Conservation (phyloP, 2,888 invertebrate species). For the Leptopilina syphax region DNA sequence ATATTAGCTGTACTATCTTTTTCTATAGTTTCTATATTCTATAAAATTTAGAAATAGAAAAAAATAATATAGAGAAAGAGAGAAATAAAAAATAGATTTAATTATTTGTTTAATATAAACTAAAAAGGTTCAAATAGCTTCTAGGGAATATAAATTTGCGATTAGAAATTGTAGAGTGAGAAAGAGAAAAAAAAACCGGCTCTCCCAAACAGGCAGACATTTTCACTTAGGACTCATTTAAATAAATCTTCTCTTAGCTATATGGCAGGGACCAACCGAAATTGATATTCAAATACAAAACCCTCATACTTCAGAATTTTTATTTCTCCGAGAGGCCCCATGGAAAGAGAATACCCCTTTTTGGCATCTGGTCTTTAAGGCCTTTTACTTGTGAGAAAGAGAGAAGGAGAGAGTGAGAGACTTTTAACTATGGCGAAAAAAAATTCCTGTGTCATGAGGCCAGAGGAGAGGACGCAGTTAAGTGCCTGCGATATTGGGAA, state of each 20-base stretch:
- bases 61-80: too few species aligned
- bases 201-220: conserved; percentile 4
- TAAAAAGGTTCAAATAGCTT: not conserved
- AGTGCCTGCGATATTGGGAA: conserved; percentile 31
- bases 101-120: too few species aligned
- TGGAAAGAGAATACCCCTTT: conserved; percentile 7
- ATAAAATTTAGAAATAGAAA: too few species aligned
- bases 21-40: too few species aligned
- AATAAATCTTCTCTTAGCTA: conserved; percentile 9
- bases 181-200: conserved; percentile 20
- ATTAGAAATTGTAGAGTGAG: not conserved
- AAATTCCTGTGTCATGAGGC: conserved; percentile 27
- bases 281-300: conserved; percentile 26
- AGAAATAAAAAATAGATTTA: too few species aligned
- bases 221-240: conserved; percentile 27
- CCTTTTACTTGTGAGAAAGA: not conserved
- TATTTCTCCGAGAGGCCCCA: conserved; percentile 15
- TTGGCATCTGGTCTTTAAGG: conserved; percentile 21
- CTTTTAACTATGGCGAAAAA: not conserved
- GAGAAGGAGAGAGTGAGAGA: too few species aligned
- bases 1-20: too few species aligned
- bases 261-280: not conserved
- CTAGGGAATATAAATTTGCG: not conserved
- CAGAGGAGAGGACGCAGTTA: conserved; percentile 10
- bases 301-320: conserved; percentile 26